Evolutionary conservation across 92 coral and sea anemone genomes (phyloP).

Genomic region (Epizoanthus fatuus): DNA sequence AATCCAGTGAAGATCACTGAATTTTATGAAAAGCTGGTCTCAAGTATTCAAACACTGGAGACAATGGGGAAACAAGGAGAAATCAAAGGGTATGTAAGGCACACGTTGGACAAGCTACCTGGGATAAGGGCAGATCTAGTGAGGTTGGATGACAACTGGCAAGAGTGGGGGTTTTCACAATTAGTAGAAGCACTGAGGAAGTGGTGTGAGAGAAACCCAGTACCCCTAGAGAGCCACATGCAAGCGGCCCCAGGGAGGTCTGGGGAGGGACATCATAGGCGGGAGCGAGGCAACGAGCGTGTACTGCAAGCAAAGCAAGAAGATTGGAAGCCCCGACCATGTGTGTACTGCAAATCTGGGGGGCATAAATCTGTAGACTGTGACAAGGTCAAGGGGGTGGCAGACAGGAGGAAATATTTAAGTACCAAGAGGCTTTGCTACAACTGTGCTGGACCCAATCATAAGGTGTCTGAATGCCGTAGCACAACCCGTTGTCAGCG

Average conservation of each 20-base stretch:
- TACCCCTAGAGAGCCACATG: conserved; percentile 26
- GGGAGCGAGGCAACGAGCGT: conserved; percentile 14
- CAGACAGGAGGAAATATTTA: conserved; percentile 53
- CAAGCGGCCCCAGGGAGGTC: conserved; percentile 41
- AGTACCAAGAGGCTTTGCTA: conserved; percentile 59
- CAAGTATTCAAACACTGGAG: conserved; percentile 22
- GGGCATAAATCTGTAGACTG: conserved; percentile 67
- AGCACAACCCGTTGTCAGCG: conserved; percentile 59
- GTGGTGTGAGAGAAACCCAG: conserved; percentile 47
- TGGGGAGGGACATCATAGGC: conserved; percentile 4
- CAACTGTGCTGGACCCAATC: conserved; percentile 72
- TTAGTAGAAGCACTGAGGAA: conserved; percentile 45
- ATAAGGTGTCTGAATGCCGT: conserved; percentile 63
- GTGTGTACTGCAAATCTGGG: conserved; percentile 65
- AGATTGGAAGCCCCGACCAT: conserved; percentile 53
- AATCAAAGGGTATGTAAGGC: conserved; percentile 16
- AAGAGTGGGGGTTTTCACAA: conserved; percentile 54
- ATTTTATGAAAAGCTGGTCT: conserved; percentile 13
- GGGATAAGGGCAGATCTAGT: conserved; percentile 66
- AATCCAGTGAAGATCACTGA: conserved; percentile 2
- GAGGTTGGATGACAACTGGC: conserved; percentile 39
- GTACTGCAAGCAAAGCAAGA: conserved; percentile 55
- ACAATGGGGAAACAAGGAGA: conserved; percentile 42
- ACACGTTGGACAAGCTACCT: conserved; percentile 46
- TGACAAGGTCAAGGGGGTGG: conserved; percentile 63